A percentile compares a stretch with the other conserved stretches of the same genome.
Conservation (phyloP, 2,888 invertebrate genomes). For the Drosophila fulvimacula region DNA sequence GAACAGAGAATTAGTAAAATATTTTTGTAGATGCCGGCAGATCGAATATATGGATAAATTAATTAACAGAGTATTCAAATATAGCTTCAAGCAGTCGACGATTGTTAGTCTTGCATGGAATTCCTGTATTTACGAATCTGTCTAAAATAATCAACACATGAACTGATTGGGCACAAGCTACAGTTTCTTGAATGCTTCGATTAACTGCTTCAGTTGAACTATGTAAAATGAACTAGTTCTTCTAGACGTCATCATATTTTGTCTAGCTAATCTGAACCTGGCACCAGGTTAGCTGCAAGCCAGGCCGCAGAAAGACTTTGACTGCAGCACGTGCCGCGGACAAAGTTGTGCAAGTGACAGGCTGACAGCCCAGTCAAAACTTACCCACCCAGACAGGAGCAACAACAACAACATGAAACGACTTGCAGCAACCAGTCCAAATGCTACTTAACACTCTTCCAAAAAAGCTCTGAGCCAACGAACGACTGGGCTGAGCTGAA, state of each 20-base stretch:
- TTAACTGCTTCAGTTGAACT: background rate
- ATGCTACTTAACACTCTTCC: slow-evolving; percentile 54
- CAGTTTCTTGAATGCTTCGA: background rate
- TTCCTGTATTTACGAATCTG: background rate
- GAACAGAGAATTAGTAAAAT: background rate
- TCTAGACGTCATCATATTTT: slow-evolving; percentile 15
- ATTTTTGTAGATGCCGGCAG: background rate
- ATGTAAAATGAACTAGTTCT: slow-evolving; percentile 16
- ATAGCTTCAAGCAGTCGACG: no score
- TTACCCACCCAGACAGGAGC: slow-evolving; percentile 55
- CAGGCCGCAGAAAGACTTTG: slow-evolving; percentile 15
- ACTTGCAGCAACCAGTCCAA: slow-evolving; percentile 24
- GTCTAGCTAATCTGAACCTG: slow-evolving; percentile 21
- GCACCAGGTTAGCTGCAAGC: slow-evolving; percentile 19
- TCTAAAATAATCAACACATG: background rate
- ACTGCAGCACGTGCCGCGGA: slow-evolving; percentile 48
- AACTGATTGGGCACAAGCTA: no score
- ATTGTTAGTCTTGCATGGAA: background rate
- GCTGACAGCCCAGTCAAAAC: slow-evolving; percentile 72
- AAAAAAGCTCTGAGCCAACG: slow-evolving; percentile 1
- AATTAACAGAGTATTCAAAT: background rate
- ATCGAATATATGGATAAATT: background rate
- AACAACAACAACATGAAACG: slow-evolving; percentile 9
- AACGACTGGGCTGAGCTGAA: background rate
- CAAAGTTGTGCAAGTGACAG: slow-evolving; percentile 73